phyloP scores from a whole-genome alignment of 2,888 invertebrate species.

The Parnassius apollo region DNA sequence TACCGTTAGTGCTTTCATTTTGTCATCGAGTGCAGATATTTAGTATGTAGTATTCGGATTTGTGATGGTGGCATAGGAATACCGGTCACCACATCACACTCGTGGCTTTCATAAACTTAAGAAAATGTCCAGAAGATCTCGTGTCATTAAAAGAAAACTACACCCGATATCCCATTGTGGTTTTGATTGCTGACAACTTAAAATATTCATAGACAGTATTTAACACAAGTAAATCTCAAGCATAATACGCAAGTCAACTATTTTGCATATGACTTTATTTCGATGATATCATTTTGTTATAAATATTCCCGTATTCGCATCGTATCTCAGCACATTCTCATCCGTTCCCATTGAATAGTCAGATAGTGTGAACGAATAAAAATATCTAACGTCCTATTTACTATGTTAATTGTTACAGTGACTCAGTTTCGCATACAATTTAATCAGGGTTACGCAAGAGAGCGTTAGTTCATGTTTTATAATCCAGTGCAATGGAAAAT shows the following conservation, averaged over 20 bases:
- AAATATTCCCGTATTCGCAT: slow-evolving; percentile 15
- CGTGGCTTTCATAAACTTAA: no score
- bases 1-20: no score
- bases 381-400: slow-evolving; percentile 28
- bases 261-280: slow-evolving; percentile 16
- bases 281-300: slow-evolving; percentile 28
- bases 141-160: no score
- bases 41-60: no score
- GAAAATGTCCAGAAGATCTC: no score
- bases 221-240: slow-evolving; percentile 5
- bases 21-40: no score
- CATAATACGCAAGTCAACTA: slow-evolving; percentile 10
- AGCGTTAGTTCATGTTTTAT: neutral
- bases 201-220: neutral
- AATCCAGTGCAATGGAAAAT: neutral
- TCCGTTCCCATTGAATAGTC: slow-evolving; percentile 41
- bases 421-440: slow-evolving; percentile 16
- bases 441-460: slow-evolving; percentile 16
- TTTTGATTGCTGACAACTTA: no score
- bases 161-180: no score
- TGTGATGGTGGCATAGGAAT: no score
- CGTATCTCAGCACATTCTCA: slow-evolving; percentile 32
- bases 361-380: slow-evolving; percentile 35
- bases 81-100: no score
- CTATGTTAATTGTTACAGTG: slow-evolving; percentile 25